These are phyloP conservation scores for western clawed frog (Xenopus tropicalis) DNA, from an alignment of 2,113 vertebrate species.

Conservation along the genomic window UCB_Xtro_10.0 CM004443.2:36132501-36133000, in stretches of 20 bases:
- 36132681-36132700: conserved; percentile 73
- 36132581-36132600: no score
- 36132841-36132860: conserved; percentile 70
- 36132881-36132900: conserved; percentile 70
- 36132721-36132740: conserved; percentile 79
- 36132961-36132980: conserved; percentile 53
- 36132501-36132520: no score
- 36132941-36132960: conserved; percentile 60
- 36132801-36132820: conserved; percentile 49
- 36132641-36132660: conserved; percentile 82
- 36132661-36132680: conserved; percentile 84
- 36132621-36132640: conserved; percentile 77
- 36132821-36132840: conserved; percentile 65
- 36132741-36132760: conserved; percentile 77
- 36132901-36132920: conserved; percentile 65
- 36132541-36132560: no score
- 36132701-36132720: conserved; percentile 83
- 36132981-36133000: conserved; percentile 50
- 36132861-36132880: conserved; percentile 77
- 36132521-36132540: no score
- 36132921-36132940: conserved; percentile 66
- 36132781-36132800: conserved; percentile 11
- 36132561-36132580: no score
- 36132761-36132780: conserved; percentile 67
- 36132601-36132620: no score